Percentiles rank a stretch among this genome's conserved stretches.
Conservation (phyloP, 1,140 invertebrate genomes). For the Branchinecta lynchi region DNA sequence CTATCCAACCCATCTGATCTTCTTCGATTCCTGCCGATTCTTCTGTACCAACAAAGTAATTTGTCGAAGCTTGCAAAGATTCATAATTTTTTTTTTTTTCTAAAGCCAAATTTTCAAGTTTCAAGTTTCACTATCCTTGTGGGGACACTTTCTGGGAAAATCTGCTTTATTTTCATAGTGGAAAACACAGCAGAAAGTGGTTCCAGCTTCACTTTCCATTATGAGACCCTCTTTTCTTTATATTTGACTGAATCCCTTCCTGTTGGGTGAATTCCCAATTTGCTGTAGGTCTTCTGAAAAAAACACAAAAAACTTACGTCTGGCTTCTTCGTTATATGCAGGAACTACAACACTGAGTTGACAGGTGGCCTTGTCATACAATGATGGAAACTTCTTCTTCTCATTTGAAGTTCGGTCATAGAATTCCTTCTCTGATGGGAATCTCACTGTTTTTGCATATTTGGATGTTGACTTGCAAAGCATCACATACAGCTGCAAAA, state of each 20-base stretch:
- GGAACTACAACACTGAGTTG: slow-evolving; percentile 79
- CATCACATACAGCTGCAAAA: slow-evolving; percentile 39
- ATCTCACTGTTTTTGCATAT: slow-evolving; percentile 48
- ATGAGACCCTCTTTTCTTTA: not conserved
- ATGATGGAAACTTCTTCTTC: slow-evolving; percentile 49
- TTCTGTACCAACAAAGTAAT: too few species aligned
- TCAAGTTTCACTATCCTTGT: too few species aligned
- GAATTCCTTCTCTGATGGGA: slow-evolving; percentile 59
- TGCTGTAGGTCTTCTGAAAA: not conserved
- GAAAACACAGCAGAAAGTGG: too few species aligned
- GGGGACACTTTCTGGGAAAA: too few species aligned
- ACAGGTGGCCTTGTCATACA: slow-evolving; percentile 48
- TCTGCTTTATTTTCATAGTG: too few species aligned
- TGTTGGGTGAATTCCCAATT: not conserved
- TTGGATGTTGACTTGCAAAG: slow-evolving; percentile 41
- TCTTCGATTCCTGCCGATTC: too few species aligned
- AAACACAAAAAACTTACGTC: slow-evolving; percentile 43
- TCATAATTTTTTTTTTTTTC: too few species aligned
- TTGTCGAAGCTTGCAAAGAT: too few species aligned
- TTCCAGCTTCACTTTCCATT: not conserved
- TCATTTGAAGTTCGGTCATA: slow-evolving; percentile 43
- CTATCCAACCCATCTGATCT: too few species aligned
- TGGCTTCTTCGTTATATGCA: slow-evolving; percentile 86
- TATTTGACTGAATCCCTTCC: not conserved
- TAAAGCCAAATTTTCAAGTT: too few species aligned